A percentile compares a stretch with the other conserved stretches of the same genome.
phyloP scores from a whole-genome alignment of 2,113 vertebrate species.

The Paradoxurus hermaphroditus region DNA sequence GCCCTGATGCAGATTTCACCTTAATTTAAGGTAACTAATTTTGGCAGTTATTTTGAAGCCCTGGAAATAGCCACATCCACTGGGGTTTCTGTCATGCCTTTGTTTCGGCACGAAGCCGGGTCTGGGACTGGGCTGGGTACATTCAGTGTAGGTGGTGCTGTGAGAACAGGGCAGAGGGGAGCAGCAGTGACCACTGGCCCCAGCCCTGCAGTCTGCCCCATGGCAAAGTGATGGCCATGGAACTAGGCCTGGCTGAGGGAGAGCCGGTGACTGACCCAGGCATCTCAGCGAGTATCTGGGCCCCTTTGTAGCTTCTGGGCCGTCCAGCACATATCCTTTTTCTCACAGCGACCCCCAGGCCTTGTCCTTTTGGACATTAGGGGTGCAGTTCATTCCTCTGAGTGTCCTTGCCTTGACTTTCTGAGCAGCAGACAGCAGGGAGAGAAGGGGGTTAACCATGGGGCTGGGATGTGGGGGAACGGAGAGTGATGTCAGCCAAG shows the following conservation, averaged over 20 bases:
- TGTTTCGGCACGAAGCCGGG: accelerated
- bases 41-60: not conserved
- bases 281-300: not conserved
- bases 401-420: not conserved
- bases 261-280: not conserved
- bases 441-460: not conserved
- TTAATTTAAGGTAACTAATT: not conserved
- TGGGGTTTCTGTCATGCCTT: not conserved
- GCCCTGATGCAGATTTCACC: not conserved
- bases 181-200: not conserved
- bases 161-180: not conserved
- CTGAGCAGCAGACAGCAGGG: not conserved
- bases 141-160: accelerated
- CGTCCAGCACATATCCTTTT: not conserved
- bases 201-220: not conserved
- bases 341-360: not conserved
- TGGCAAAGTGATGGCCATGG: accelerated
- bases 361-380: not conserved
- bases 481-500: constrained; percentile 64
- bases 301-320: not conserved
- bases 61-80: accelerated
- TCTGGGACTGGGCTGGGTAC: not conserved
- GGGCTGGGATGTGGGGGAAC: not conserved
- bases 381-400: not conserved
- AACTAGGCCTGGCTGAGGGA: not conserved